These are phyloP conservation scores for Harmothoe impar DNA, from an alignment of 2,888 invertebrate species.

Conservation along the genomic window DNA sequence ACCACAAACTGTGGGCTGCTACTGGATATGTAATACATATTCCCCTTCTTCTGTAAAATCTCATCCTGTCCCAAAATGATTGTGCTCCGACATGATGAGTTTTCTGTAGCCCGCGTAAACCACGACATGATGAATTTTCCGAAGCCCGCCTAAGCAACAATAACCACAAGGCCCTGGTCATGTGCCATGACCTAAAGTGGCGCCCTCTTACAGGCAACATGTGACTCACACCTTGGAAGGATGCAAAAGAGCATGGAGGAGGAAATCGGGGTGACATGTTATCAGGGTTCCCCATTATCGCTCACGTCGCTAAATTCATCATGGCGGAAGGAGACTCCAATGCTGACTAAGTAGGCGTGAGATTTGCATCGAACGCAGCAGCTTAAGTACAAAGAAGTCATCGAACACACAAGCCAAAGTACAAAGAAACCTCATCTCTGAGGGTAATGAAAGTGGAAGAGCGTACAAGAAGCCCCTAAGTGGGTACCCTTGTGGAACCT, in stretches of 20 bases:
- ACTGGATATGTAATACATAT: too few relatives aligned
- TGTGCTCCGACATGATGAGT: too few relatives aligned
- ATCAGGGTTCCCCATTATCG: slow-evolving; percentile 20
- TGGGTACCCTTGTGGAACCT: neutral
- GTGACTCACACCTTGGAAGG: neutral
- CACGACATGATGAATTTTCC: too few relatives aligned
- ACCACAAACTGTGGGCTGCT: too few relatives aligned
- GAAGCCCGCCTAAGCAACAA: too few relatives aligned
- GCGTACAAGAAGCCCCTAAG: neutral
- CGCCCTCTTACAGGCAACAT: neutral
- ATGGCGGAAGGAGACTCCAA: slow-evolving; percentile 13
- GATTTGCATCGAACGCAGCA: neutral
- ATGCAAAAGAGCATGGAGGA: slow-evolving; percentile 1
- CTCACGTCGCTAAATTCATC: neutral
- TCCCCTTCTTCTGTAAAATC: too few relatives aligned
- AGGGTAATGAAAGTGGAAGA: slow-evolving; percentile 17
- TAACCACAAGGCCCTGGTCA: neutral
- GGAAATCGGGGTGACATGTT: neutral
- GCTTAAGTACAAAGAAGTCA: neutral
- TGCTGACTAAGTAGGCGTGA: neutral
- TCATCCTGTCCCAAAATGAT: too few relatives aligned
- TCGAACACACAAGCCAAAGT: neutral
- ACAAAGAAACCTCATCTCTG: neutral
- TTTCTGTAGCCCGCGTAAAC: too few relatives aligned
- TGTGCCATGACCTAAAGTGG: neutral